Base-by-base conservation (phyloP, 2,113 vertebrate species). In the Narcine bancroftii region DNA sequence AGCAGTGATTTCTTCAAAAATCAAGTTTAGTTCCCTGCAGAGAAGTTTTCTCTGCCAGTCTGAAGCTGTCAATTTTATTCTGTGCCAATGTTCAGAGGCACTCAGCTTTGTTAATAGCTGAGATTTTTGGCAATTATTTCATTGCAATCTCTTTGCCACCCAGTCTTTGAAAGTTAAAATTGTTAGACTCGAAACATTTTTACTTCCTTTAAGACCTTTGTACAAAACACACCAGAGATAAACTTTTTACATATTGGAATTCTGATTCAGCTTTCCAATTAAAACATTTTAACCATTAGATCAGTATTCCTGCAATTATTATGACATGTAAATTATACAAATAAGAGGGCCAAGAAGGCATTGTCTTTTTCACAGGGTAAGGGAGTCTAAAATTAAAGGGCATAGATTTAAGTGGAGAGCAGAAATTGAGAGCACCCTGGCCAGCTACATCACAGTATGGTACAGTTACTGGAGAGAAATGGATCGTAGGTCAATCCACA, bases 61-160 rank as follows among this genome's bases (percentile, higher is more conserved):
- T 63, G 33, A 36, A 39, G n/a, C 81, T 87, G 81, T 63, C 81
- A 87, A 17, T 39, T 56, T 60, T 60, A 39, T 60, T 87, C 56
- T 87, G 50, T 60, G 81, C 29, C 79, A n/a, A 7, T 85, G 79
- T 56, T 85, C 50, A 85, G 81, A 60, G 36, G 81, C 81, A 87
- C 81, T 91, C 10, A 47, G 26, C 63, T 45, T 69, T 6, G 3
- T 69, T 66, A 91, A 33, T 47, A 45, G 9, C 65, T 91, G 89
- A 71, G 39, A 69, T 47, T 33, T 91, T 65, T 69, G 89, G 45
- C 63, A 91, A 87, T 60, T 60, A 87, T 91, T 91, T 91, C 21
- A 91, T 71, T 91, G 89, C 39, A 29, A 69, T 47, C 39, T 6
- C 63, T 91, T 33, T 69, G 39, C 89, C 5, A 7, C n/a, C 17